These are phyloP conservation scores for Nyctibius grandis DNA, from an alignment of 2,797 vertebrate genomes.

Conservation along the genomic window DNA sequence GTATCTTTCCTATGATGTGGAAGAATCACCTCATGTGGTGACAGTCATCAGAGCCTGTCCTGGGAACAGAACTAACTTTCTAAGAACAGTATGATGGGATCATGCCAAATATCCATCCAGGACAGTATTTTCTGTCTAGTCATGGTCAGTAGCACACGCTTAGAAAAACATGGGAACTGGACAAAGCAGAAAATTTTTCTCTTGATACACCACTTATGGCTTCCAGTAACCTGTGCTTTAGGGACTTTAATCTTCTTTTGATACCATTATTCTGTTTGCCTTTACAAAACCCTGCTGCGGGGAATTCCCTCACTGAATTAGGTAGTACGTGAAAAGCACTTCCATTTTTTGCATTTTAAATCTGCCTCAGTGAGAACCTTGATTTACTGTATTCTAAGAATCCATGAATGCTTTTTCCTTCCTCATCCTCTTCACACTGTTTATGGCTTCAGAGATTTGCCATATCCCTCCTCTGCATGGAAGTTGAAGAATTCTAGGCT, in stretches of 20 bases:
- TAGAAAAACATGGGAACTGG: not conserved
- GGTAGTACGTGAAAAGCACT: not conserved
- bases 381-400: not conserved
- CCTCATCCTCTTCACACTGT: not conserved
- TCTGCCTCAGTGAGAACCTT: not conserved
- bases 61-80: not conserved
- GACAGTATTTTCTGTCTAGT: not conserved
- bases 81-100: not conserved
- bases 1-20: not conserved
- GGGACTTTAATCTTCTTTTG: not conserved
- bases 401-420: not conserved
- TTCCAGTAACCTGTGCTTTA: not conserved
- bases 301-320: not conserved
- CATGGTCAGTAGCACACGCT: not conserved
- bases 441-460: not conserved
- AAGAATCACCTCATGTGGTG: not conserved
- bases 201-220: not conserved
- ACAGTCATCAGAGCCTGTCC: not conserved
- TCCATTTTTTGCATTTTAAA: not conserved
- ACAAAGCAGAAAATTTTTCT: not conserved
- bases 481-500: not conserved
- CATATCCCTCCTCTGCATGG: not conserved
- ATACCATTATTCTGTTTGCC: not conserved
- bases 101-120: not conserved
- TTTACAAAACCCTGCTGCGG: not conserved